Conservation (phyloP, 2,888 invertebrate genomes). For the Matsumyia berberina region DNA sequence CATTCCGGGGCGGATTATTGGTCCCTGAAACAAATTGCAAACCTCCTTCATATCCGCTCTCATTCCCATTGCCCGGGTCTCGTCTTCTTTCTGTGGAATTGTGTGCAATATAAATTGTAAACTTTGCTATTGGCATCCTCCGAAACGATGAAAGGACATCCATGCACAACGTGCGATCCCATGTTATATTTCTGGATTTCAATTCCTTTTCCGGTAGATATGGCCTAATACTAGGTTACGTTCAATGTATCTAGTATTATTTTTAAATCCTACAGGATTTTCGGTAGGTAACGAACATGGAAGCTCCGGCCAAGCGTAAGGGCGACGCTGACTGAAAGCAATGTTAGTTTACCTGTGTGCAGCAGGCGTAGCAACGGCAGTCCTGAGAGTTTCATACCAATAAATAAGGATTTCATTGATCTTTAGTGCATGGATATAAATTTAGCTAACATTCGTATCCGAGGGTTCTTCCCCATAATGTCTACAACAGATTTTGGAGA, state of each 20-base stretch:
- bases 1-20: conserved; percentile 35
- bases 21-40: conserved; percentile 50
- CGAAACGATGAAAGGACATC: conserved; percentile 62
- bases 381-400: conserved; percentile 59
- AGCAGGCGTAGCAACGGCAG: conserved; percentile 5
- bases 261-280: conserved; percentile 71
- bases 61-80: neutral
- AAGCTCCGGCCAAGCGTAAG: conserved; percentile 34
- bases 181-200: conserved; percentile 70
- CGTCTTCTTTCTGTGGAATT: conserved; percentile 35
- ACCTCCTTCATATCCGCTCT: conserved; percentile 29
- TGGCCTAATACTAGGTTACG: conserved; percentile 65
- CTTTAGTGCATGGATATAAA: conserved; percentile 70
- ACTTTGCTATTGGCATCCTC: conserved; percentile 53
- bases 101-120: conserved; percentile 69
- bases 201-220: conserved; percentile 65
- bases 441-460: conserved; percentile 19
- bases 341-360: conserved; percentile 49
- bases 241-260: conserved; percentile 65
- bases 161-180: conserved; percentile 35
- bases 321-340: conserved; percentile 29
- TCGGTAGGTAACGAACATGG: conserved; percentile 57
- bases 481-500: conserved; percentile 44
- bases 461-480: conserved; percentile 24
- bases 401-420: conserved; percentile 75